Evolutionary conservation across 2,797 vertebrate species (phyloP), one percentile per base, ranked within the genome.

Genomic region (Periophthalmus magnuspinnatus): DNA sequence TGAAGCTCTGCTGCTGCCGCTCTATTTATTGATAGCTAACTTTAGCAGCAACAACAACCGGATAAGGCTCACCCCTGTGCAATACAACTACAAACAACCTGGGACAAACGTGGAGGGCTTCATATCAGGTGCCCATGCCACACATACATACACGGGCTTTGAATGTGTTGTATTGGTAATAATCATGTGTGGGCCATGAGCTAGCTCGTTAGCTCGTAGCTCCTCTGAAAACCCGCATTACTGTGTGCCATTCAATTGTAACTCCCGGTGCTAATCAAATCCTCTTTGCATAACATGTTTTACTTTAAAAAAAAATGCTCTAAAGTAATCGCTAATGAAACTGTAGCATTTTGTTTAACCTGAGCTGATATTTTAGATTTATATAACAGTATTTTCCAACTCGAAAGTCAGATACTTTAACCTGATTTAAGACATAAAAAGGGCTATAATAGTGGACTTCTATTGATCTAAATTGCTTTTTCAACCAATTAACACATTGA

Each of bases 1-100:
- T 77, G 82, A 78, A 72, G 71, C 55, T 68, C 72, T 64, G 41
- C 61, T 48, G 77, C 0, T 89, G 81, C 86, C 89, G 88, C 90
- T 88, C 86, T 80, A 88, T 86, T 89, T 86, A 90, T 88, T 86
- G 84, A 89, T 86, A 80, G 81, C 85, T 84, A 83, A 84, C 82
- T 81, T 82, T 82, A 85, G 84, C 80, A 65, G 64, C 38, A 74
- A 86, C 85, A 50, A 81, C 68, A 71, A 66, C 59, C 71, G 38
- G 16, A 73, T 56, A 62, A 63, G 7, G 69, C 79, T 80, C 34
- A 72, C 63, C 52, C 2, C 4, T 14, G 32, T 4, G 17, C 33
- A 14, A 74, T 58, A 60, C 14, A 24, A 9, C 45, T 36, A 22
- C 21, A 74, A 68, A 54, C 55, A 67, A 57, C 16, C 28, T 32